Evolutionary conservation across 2,888 invertebrate genomes (phyloP).

Genomic region (Chrysotoxum bicinctum): DNA sequence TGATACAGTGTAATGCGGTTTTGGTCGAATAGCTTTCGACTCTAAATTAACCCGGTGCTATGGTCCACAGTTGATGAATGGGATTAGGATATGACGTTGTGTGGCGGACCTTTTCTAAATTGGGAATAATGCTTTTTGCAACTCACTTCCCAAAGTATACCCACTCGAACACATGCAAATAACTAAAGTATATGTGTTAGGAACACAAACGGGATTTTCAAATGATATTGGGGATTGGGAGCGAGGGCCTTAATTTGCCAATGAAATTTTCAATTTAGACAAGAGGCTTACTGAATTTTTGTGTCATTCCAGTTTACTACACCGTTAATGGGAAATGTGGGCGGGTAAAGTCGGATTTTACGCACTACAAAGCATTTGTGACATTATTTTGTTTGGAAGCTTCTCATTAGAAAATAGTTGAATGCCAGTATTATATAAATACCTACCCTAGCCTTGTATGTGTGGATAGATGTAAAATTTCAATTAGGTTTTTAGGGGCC

Average conservation of each 20-base stretch:
- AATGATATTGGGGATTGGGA: constrained; percentile 9
- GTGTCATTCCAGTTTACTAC: constrained; percentile 33
- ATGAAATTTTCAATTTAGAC: constrained; percentile 70
- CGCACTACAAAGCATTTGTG: constrained; percentile 49
- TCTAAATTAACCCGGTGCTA: constrained; percentile 59
- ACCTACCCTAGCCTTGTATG: not conserved
- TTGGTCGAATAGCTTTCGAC: constrained; percentile 65
- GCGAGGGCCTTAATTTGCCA: constrained; percentile 56
- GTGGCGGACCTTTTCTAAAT: constrained; percentile 15
- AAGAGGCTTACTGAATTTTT: constrained; percentile 57
- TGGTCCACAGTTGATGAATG: constrained; percentile 59
- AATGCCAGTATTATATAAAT: not conserved
- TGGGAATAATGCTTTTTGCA: constrained; percentile 28
- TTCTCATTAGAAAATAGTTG: constrained; percentile 37
- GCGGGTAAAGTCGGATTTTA: constrained; percentile 57
- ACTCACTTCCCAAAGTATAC: not conserved
- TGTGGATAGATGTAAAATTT: constrained; percentile 29
- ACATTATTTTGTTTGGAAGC: constrained; percentile 44
- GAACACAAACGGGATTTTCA: constrained; percentile 41
- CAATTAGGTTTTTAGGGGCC: constrained; percentile 44
- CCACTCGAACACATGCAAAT: not conserved
- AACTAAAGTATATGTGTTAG: not conserved
- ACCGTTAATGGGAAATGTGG: constrained; percentile 35
- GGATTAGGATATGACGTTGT: constrained; percentile 45
- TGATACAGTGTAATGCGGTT: constrained; percentile 64